Conservation (phyloP, 37 sponge, comb jelly and placozoan genomes). For the Theonella swinhoei region DNA sequence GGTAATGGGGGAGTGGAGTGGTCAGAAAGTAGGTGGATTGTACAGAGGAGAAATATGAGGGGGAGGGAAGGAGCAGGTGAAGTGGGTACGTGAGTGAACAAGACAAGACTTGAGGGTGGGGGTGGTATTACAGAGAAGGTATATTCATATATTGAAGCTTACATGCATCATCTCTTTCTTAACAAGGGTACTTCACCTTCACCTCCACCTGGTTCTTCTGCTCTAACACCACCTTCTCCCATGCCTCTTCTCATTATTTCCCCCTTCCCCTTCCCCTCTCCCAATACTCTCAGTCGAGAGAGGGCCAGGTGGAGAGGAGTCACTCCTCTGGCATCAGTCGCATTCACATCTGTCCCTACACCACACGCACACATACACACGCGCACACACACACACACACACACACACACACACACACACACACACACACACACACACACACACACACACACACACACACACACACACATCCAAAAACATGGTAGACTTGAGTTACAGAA, state of each 20-base stretch:
- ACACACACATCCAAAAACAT: background rate
- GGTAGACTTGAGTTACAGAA: background rate
- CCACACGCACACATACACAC: too few relatives aligned
- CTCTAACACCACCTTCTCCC: constrained; percentile 5
- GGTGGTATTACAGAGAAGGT: background rate
- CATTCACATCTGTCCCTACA: constrained; percentile 66
- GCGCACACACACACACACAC: background rate
- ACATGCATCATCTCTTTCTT: constrained; percentile 31
- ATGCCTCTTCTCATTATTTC: too few relatives aligned
- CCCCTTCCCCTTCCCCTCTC: background rate
- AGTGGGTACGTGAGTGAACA: too few relatives aligned
- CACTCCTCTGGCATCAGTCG: constrained; percentile 31
- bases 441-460: constrained; percentile 1
- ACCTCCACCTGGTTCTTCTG: too few relatives aligned
- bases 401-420: background rate
- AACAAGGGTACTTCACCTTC: constrained; percentile 6
- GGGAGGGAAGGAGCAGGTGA: too few relatives aligned
- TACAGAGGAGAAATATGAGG: background rate
- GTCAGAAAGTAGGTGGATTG: background rate
- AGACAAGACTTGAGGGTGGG: background rate
- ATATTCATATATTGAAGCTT: background rate
- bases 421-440: background rate
- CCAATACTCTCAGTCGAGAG: constrained; percentile 52
- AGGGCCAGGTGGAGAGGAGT: constrained; percentile 74
- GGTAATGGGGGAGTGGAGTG: too few relatives aligned